Base-by-base conservation (phyloP, 2,113 vertebrate species). In the Plectropomus leopardus region DNA sequence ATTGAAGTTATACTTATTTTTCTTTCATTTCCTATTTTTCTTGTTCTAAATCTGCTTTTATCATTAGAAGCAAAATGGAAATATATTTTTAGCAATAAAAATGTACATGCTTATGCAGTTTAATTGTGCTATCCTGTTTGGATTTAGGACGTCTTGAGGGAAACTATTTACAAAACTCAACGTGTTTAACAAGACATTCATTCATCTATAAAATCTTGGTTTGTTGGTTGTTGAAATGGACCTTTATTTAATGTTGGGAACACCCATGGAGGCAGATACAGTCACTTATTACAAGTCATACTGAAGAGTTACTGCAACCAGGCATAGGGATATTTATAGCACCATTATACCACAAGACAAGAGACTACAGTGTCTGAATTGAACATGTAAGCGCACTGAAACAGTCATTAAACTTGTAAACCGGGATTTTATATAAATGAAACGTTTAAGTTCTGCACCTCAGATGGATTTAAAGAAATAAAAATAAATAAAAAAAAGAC, bases 331-430 rank as follows among this genome's bases (percentile, higher is more conserved):
- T 72, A 80, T 80, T 80, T 80, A 67, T 72, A 67, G 53, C 19
- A 28, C 7, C 10, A 19, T 15, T 60, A 7, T 7, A 44, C 51
- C 32, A 66, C 45, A 53, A 72, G 53, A 65, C 42, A 64, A 40
- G 61, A 70, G 24, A 24, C 55, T 42, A 40, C 19, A 51, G 9
- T 51, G 53, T 58, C 65, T 67, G 14, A 54, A 66, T 40, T 1
- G 0, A 42, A 70, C 72, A 76, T 51, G 59, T 36, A 67, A 36
- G 51, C 54, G 55, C 5, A 24, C 57, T 55, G 10, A 63, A 34
- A 60, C 19, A n/a, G 61, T 63, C 55, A 66, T 70, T 65, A 65
- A 78, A 72, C 72, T 59, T 24, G 23, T 58, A 19, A 28, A 60
- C n/a, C 9, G 45, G 23, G 42, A 30, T 23, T 34, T 26, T 21